A percentile compares a stretch with the other conserved stretches of the same genome.
Conservation (phyloP, 2,888 invertebrate species). For the Fabriciana adippe region DNA sequence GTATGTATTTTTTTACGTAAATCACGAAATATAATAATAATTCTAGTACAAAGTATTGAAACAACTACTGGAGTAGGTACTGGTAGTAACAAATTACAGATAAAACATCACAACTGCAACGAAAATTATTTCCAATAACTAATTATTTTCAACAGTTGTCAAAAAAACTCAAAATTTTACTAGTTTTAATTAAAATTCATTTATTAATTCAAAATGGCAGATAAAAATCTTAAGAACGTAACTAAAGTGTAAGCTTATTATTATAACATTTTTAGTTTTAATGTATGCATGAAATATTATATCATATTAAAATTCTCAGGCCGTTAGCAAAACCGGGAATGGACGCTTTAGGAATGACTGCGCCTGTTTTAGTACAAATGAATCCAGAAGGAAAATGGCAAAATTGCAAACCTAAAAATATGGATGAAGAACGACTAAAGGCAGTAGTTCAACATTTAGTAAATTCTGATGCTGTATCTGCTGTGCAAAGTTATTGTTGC, state of each 20-base stretch:
- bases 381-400: slow-evolving; percentile 72
- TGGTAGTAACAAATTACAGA: too few relatives aligned
- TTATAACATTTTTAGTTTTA: neutral
- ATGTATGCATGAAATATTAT: neutral
- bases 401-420: slow-evolving; percentile 53
- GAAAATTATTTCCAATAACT: too few relatives aligned
- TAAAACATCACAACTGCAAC: too few relatives aligned
- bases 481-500: slow-evolving; percentile 68
- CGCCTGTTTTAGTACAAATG: slow-evolving; percentile 62
- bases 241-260: slow-evolving; percentile 55
- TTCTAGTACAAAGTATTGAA: too few relatives aligned
- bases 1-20: too few relatives aligned
- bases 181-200: neutral
- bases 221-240: slow-evolving; percentile 50
- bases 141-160: too few relatives aligned
- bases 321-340: slow-evolving; percentile 60
- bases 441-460: slow-evolving; percentile 63
- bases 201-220: slow-evolving; percentile 45
- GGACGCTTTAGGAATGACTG: slow-evolving; percentile 56
- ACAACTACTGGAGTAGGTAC: too few relatives aligned
- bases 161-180: slow-evolving; percentile 2
- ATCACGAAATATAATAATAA: too few relatives aligned
- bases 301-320: slow-evolving; percentile 43
- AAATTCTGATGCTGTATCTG: slow-evolving; percentile 58
- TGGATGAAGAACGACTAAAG: slow-evolving; percentile 62